Conservation (phyloP, 2,113 vertebrate genomes). For the Ophthalmolycus amberensis region DNA sequence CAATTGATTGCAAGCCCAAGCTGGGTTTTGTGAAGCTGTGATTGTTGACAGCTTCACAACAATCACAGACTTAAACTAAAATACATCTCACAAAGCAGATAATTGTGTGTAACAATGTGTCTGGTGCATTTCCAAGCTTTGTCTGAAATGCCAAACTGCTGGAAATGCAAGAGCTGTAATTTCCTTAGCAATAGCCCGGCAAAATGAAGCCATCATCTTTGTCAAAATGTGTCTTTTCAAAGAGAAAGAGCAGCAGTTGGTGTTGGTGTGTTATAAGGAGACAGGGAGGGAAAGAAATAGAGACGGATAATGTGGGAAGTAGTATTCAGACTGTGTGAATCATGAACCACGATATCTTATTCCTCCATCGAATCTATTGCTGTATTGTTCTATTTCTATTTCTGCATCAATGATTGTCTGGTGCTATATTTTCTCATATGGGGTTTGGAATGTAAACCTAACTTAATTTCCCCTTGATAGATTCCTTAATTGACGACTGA, state of each 20-base stretch:
- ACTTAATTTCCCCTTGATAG: neutral
- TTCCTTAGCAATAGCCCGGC: constrained; percentile 32
- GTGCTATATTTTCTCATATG: neutral
- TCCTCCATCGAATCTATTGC: neutral
- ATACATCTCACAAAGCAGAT: constrained; percentile 5
- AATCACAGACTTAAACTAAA: neutral
- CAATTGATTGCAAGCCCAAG: neutral
- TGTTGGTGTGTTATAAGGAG: neutral
- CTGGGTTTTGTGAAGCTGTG: neutral
- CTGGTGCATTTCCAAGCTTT: constrained; percentile 5
- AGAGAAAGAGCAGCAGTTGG: constrained; percentile 29
- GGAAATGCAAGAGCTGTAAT: constrained; percentile 19
- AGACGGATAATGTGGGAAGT: neutral
- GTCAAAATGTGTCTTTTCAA: constrained; percentile 12
- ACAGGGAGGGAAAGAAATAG: neutral
- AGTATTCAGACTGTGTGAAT: constrained; percentile 1
- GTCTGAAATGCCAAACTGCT: neutral
- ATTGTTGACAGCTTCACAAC: neutral
- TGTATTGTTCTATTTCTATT: constrained; percentile 27
- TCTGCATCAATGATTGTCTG: neutral
- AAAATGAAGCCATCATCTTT: constrained; percentile 53
- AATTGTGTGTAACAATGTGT: constrained; percentile 14
- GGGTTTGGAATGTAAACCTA: neutral
- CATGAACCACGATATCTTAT: constrained; percentile 26
- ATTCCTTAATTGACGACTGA: neutral